These are phyloP conservation scores for Caenorhabditis uteleia DNA, from an alignment of 2,888 invertebrate species.

Conservation along the genomic window DNA sequence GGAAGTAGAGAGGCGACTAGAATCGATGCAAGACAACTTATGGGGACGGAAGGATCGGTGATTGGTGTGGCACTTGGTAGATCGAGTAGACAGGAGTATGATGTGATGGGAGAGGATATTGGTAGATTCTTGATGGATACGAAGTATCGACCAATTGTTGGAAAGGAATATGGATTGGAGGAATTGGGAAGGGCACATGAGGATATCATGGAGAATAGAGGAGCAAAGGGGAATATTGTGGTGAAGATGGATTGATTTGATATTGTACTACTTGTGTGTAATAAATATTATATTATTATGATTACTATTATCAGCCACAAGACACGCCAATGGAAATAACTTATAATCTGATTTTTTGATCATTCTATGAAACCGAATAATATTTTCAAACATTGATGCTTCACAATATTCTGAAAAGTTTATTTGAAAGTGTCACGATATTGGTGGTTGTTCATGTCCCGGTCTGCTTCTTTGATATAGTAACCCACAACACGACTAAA, in stretches of 20 bases:
- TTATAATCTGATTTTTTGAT: too few relatives aligned
- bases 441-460: too few relatives aligned
- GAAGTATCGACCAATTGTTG: slow-evolving; percentile 27
- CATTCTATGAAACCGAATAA: too few relatives aligned
- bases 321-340: too few relatives aligned
- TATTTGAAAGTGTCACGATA: too few relatives aligned
- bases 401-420: too few relatives aligned
- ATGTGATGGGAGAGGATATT: slow-evolving; percentile 11
- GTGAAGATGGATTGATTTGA: slow-evolving; percentile 20
- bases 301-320: too few relatives aligned
- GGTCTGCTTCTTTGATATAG: too few relatives aligned
- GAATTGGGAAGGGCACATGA: slow-evolving; percentile 33
- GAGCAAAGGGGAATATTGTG: slow-evolving; percentile 42
- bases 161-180: slow-evolving; percentile 34
- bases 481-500: too few relatives aligned
- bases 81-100: background rate
- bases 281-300: too few relatives aligned
- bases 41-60: slow-evolving; percentile 71
- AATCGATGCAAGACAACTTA: slow-evolving; percentile 71
- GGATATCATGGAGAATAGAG: slow-evolving; percentile 30
- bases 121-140: slow-evolving; percentile 28
- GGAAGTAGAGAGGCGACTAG: slow-evolving; percentile 72
- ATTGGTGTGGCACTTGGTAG: slow-evolving; percentile 47
- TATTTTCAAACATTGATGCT: too few relatives aligned
- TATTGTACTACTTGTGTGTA: too few relatives aligned